Percentiles rank a stretch among this genome's conserved stretches.
Evolutionary conservation across 2,797 vertebrate species (phyloP).

Genomic region (Falco rusticolus): DNA sequence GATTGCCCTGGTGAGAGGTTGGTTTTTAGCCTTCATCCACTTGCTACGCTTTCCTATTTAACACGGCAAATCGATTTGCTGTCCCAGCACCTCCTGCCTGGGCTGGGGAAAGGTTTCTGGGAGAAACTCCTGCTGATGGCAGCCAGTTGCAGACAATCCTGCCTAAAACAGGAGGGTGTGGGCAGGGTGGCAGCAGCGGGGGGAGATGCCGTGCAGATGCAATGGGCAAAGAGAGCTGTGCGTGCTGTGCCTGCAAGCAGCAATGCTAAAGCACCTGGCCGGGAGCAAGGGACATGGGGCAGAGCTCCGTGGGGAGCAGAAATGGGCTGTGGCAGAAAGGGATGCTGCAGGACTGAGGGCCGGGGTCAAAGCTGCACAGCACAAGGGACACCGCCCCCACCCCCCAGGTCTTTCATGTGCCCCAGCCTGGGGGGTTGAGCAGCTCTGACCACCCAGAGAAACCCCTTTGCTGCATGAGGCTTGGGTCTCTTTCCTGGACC

Average conservation of each 20-base stretch:
- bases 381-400: fast-evolving
- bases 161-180: too few species aligned
- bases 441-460: neutral
- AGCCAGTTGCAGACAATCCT: neutral
- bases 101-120: neutral
- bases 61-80: neutral
- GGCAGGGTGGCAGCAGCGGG: neutral
- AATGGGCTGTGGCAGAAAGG: neutral
- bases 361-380: neutral
- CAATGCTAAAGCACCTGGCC: neutral
- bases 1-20: neutral
- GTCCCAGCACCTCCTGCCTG: neutral
- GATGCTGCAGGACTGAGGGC: neutral
- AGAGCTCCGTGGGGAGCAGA: neutral
- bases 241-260: fast-evolving
- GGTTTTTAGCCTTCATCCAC: neutral
- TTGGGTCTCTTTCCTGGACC: fast-evolving
- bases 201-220: too few species aligned
- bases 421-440: neutral
- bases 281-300: neutral
- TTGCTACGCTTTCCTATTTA: neutral
- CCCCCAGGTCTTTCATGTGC: fast-evolving
- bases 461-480: neutral
- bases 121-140: neutral
- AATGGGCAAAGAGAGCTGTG: fast-evolving